Evolutionary conservation across 2,888 invertebrate species (phyloP).

Genomic region (Scaptomyza flava): DNA sequence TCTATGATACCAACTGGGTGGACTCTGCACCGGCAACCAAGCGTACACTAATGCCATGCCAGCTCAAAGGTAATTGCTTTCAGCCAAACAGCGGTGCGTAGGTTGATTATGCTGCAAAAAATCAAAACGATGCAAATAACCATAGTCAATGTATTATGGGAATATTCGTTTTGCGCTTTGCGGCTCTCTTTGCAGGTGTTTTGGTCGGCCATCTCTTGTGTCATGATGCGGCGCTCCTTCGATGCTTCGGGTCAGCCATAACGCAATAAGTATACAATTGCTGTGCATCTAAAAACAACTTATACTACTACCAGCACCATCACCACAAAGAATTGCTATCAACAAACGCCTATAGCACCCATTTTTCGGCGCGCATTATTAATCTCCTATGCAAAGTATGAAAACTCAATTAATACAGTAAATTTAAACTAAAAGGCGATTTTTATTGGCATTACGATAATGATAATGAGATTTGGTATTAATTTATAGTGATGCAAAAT

Average conservation of each 20-base stretch:
- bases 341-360: neutral
- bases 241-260: conserved; percentile 12
- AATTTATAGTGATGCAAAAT: too few relatives aligned
- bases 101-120: too few relatives aligned
- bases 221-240: conserved; percentile 66
- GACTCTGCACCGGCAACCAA: conserved; percentile 44
- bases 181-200: conserved; percentile 46
- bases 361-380: too few relatives aligned
- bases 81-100: too few relatives aligned
- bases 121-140: neutral
- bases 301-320: neutral
- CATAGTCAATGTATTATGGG: neutral
- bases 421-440: too few relatives aligned
- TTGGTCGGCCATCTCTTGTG: conserved; percentile 61
- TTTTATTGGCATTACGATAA: too few relatives aligned
- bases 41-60: conserved; percentile 46
- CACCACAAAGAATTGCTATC: too few relatives aligned
- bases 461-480: too few relatives aligned
- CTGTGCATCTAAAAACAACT: neutral
- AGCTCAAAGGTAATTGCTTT: conserved; percentile 50
- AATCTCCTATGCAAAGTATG: too few relatives aligned
- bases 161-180: neutral
- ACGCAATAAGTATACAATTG: neutral
- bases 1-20: conserved; percentile 56
- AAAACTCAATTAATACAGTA: too few relatives aligned